Percentiles rank a stretch among this genome's conserved stretches.
Conservation (phyloP, 1,140 invertebrate species). For the Aphis gossypii region DNA sequence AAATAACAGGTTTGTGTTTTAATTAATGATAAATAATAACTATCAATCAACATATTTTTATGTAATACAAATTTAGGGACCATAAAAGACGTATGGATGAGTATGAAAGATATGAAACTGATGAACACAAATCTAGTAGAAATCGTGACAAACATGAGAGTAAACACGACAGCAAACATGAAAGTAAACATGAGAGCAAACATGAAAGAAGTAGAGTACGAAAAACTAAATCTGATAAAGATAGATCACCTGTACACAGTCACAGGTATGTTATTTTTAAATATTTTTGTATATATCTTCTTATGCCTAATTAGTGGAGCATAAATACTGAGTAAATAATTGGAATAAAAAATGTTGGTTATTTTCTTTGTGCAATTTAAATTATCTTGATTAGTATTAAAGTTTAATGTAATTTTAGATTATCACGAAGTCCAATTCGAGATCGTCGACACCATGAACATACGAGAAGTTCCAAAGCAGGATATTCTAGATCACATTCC, state of each 20-base stretch:
- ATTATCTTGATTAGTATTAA: background rate
- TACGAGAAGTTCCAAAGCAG: background rate
- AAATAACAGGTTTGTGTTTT: slow-evolving; percentile 25
- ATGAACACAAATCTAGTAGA: background rate
- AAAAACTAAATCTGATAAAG: slow-evolving; percentile 41
- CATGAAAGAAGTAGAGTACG: background rate
- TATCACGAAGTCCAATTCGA: slow-evolving; percentile 38
- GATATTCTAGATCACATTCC: background rate
- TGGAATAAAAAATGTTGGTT: background rate
- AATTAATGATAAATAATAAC: background rate
- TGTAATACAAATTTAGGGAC: background rate
- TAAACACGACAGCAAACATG: background rate
- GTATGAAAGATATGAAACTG: slow-evolving; percentile 30
- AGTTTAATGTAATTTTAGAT: background rate
- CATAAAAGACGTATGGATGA: slow-evolving; percentile 38
- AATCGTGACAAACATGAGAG: background rate
- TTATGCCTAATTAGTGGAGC: too few species aligned
- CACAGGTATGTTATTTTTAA: slow-evolving; percentile 34
- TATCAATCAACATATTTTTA: background rate
- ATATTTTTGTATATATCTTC: too few species aligned
- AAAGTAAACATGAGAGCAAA: background rate
- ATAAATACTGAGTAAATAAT: background rate
- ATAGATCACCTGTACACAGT: slow-evolving; percentile 29
- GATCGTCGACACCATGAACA: slow-evolving; percentile 43
- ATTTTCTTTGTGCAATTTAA: background rate